Evolutionary conservation across 37 sponge, comb jelly and placozoan species (phyloP).

Genomic region (Petrosia ficiformis): DNA sequence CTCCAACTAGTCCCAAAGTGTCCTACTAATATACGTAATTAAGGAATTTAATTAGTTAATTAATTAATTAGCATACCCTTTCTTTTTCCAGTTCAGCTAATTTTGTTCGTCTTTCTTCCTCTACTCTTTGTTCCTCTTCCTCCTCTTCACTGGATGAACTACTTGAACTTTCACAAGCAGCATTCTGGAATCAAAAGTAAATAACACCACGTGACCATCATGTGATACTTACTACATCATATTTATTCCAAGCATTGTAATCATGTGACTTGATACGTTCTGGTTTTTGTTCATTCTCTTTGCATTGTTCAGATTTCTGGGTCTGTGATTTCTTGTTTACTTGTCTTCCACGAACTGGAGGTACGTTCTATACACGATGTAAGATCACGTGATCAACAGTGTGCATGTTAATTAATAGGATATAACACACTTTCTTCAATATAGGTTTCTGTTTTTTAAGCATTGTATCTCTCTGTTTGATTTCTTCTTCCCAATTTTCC

Average conservation of each 20-base stretch:
- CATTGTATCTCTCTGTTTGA: slow-evolving; percentile 78
- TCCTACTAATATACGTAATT: neutral
- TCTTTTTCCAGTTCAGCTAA: slow-evolving; percentile 4
- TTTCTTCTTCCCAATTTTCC: slow-evolving; percentile 84
- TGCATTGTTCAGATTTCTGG: neutral
- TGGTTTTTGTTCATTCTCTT: slow-evolving; percentile 27
- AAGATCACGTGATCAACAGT: neutral
- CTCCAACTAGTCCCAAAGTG: neutral
- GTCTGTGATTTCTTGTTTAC: neutral
- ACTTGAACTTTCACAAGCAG: slow-evolving; percentile 56
- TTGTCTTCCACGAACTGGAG: slow-evolving; percentile 43
- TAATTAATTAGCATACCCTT: neutral
- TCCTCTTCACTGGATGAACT: slow-evolving; percentile 16
- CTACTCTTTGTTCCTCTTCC: slow-evolving; percentile 38
- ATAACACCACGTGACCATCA: neutral
- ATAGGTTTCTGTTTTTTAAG: slow-evolving; percentile 72
- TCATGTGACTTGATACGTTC: slow-evolving; percentile 85
- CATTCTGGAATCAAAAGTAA: slow-evolving; percentile 47
- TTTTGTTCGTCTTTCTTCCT: neutral
- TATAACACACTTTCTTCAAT: slow-evolving; percentile 58
- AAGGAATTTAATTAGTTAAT: too few relatives aligned
- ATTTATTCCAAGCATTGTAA: slow-evolving; percentile 94
- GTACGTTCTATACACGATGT: slow-evolving; percentile 26
- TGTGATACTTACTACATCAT: slow-evolving; percentile 85
- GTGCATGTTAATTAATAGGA: neutral